Percentiles rank a stretch among this genome's conserved stretches.
Evolutionary conservation across 2,888 invertebrate genomes (phyloP).

Genomic region (Keiferia lycopersicella): DNA sequence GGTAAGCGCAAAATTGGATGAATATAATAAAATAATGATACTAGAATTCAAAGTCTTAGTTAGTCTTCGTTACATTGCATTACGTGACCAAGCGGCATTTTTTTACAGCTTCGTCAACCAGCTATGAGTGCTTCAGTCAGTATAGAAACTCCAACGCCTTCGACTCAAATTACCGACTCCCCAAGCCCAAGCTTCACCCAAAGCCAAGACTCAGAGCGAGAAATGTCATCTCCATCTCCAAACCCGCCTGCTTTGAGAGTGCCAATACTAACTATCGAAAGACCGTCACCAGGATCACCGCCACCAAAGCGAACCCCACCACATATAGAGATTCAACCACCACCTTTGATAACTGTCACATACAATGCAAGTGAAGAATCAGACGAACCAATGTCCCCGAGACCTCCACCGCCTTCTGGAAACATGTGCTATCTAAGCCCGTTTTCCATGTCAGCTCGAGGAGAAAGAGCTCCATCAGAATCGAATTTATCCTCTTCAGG

Average conservation of each 20-base stretch:
- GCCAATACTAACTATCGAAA: slow-evolving; percentile 84
- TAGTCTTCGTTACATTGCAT: no score
- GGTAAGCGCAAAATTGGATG: slow-evolving; percentile 42
- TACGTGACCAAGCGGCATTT: neutral
- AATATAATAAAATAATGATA: no score
- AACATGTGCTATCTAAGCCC: slow-evolving; percentile 90
- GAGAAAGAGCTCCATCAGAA: slow-evolving; percentile 89
- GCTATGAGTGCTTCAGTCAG: slow-evolving; percentile 68
- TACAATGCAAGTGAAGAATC: slow-evolving; percentile 90
- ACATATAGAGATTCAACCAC: slow-evolving; percentile 84
- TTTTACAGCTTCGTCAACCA: slow-evolving; percentile 79
- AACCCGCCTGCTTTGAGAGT: slow-evolving; percentile 80
- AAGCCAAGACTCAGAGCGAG: slow-evolving; percentile 72
- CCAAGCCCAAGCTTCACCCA: slow-evolving; percentile 73
- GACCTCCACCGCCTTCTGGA: slow-evolving; percentile 76
- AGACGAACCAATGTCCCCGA: slow-evolving; percentile 86
- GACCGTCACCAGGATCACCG: slow-evolving; percentile 85
- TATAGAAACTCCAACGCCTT: slow-evolving; percentile 70
- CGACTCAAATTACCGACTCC: slow-evolving; percentile 72
- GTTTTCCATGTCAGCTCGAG: slow-evolving; percentile 86
- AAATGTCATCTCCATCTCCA: slow-evolving; percentile 68
- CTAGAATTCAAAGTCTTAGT: no score
- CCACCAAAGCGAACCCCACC: slow-evolving; percentile 83
- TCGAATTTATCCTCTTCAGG: slow-evolving; percentile 92
- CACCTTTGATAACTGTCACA: slow-evolving; percentile 88